Evolutionary conservation across 35 echinoderm and acorn worm species (phyloP).

Genomic region (Diadema setosum): DNA sequence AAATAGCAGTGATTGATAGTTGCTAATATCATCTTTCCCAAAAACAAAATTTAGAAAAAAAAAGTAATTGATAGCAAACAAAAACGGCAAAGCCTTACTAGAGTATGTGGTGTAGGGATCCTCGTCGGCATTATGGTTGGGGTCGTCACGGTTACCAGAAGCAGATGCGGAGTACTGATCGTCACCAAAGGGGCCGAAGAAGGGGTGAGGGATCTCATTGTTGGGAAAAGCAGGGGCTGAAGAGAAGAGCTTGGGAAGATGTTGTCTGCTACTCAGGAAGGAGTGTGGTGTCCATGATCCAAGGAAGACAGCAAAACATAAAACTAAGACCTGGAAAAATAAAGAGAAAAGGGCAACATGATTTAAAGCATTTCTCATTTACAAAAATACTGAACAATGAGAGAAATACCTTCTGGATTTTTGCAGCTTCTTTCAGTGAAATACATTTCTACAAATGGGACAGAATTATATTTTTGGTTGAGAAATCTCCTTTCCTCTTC

Average conservation of each 20-base stretch:
- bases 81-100: conserved; percentile 85
- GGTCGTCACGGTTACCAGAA: background rate
- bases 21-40: no score
- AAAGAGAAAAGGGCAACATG: background rate
- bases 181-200: background rate
- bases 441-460: no score
- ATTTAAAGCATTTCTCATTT: no score
- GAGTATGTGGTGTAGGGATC: conserved; percentile 75
- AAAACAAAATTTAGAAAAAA: no score
- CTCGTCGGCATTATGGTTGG: background rate
- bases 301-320: conserved; percentile 99
- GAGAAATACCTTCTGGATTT: no score
- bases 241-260: conserved; percentile 40
- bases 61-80: no score
- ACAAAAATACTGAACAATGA: no score
- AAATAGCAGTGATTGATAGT: no score
- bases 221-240: conserved; percentile 2
- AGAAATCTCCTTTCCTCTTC: no score
- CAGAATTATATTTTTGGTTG: no score
- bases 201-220: conserved; percentile 42
- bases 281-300: conserved; percentile 91
- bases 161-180: conserved; percentile 1
- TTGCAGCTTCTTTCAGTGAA: no score
- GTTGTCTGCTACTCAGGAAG: conserved; percentile 50
- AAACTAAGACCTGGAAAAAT: conserved; percentile 81